Evolutionary conservation across 2,888 invertebrate genomes (phyloP), one percentile per base, ranked within the genome.

Genomic region (Chromoteleia sp.): DNA sequence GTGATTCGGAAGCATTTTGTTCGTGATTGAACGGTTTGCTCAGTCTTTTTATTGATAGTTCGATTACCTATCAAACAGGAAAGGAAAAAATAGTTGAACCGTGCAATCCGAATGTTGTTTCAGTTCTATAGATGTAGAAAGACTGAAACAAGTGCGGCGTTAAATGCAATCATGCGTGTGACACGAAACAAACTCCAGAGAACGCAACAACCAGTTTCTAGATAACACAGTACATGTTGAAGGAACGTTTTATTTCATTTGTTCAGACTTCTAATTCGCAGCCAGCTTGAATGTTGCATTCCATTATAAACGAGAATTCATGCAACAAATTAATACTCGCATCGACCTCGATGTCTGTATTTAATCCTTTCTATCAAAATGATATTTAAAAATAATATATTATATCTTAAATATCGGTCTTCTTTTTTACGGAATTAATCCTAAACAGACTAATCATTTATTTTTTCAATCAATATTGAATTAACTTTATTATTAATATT

Each of bases 231-330:
- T 50, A 73, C 61, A 56, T 41, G 41, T 61, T 78, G 30, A 59
- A 52, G 36, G 17, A 58, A 50, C 36, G n/a, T 59, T 39, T 65
- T 33, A 56, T 41, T 74, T 77, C 15, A 41, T 73, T 56, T 43
- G 36, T 58, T 82, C 33, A 33, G 63, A 70, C 78, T 78, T 78
- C 63, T 77, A 78, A 78, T 77, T 74, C 63, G 54, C 81, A 76
- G 68, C 52, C 58, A 68, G 76, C 81, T 82, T 81, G 39, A 78
- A 68, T 78, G 82, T 82, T 82, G 82, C 82, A 82, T 82, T 82
- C 82, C 82, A 78, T 74, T 82, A 78, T 82, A 68, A 74, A 78
- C 77, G 39, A 78, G 61, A 76, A 58, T 78, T 65, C 29, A 78
- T 82, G 82, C 82, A 82, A 78, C 78, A 78, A 82, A 73, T 41